phyloP scores from a whole-genome alignment of 2,888 invertebrate genomes.

The Lumbricus terrestris region DNA sequence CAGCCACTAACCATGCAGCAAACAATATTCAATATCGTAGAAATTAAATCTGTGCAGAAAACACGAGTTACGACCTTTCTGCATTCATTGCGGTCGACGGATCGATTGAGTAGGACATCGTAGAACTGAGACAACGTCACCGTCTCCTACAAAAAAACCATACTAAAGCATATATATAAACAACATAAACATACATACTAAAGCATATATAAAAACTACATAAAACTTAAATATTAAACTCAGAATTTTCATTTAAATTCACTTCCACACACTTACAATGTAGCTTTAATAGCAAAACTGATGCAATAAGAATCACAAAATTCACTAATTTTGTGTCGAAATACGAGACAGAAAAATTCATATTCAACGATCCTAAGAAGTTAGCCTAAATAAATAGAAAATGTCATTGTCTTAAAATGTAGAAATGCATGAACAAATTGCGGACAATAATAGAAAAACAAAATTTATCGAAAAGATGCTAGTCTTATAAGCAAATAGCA shows the following conservation, averaged over 20 bases:
- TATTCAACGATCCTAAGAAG: neutral
- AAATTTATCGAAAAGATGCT: no score
- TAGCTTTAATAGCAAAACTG: neutral
- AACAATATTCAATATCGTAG: neutral
- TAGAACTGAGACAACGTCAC: slow-evolving; percentile 53
- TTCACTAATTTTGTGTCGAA: neutral
- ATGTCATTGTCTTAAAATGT: neutral
- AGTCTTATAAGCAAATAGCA: neutral
- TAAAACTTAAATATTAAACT: slow-evolving; percentile 1
- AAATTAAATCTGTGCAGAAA: neutral
- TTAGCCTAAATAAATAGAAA: neutral
- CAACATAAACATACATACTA: no score
- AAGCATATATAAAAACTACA: no score
- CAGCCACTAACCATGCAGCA: neutral
- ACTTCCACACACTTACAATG: neutral
- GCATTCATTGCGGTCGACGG: slow-evolving; percentile 51
- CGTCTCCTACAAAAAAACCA: slow-evolving; percentile 46
- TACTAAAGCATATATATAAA: no score
- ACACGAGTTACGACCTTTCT: slow-evolving; percentile 43
- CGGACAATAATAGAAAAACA: neutral
- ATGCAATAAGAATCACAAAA: neutral
- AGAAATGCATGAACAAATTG: neutral
- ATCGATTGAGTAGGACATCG: slow-evolving; percentile 52
- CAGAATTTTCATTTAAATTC: neutral
- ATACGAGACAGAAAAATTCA: neutral